phyloP scores from a whole-genome alignment of 2,888 invertebrate genomes.

The Drosophila phalerata region DNA sequence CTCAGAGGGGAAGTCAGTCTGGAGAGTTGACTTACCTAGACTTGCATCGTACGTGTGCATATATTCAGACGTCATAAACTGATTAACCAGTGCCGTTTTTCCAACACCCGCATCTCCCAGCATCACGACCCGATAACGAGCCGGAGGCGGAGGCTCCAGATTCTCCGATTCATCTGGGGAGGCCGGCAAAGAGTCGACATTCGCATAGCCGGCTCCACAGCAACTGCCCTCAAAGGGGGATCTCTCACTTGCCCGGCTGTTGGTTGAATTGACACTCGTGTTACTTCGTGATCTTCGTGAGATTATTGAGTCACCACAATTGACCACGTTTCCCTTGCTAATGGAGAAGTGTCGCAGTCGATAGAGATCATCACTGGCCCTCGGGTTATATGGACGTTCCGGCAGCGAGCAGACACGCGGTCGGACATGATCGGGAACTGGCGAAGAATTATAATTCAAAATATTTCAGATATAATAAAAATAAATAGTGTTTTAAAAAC shows the following conservation, averaged over 20 bases:
- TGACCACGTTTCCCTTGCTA: constrained; percentile 94
- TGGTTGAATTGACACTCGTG: constrained; percentile 94
- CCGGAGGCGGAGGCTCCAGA: constrained; percentile 86
- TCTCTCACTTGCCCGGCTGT: constrained; percentile 93
- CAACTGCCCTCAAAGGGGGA: constrained; percentile 95
- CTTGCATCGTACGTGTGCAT: constrained; percentile 98
- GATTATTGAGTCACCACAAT: constrained; percentile 95
- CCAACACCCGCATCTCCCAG: constrained; percentile 95
- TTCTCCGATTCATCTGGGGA: constrained; percentile 91
- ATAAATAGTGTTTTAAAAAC: too few relatives aligned
- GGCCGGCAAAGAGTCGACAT: constrained; percentile 91
- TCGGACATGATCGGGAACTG: constrained; percentile 93
- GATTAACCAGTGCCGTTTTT: constrained; percentile 95
- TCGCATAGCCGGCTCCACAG: constrained; percentile 92
- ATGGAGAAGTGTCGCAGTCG: constrained; percentile 94
- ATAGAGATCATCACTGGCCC: constrained; percentile 93
- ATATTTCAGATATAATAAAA: too few relatives aligned
- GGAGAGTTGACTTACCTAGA: constrained; percentile 88
- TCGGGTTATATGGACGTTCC: constrained; percentile 94
- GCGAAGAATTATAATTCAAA: too few relatives aligned
- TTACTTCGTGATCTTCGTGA: constrained; percentile 94
- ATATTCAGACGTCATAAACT: constrained; percentile 98
- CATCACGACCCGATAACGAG: constrained; percentile 92
- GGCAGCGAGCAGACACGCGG: constrained; percentile 94
- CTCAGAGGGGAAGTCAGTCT: background rate